Evolutionary conservation across 1,140 invertebrate species (phyloP).

Genomic region (Lepidotrigona ventralis): DNA sequence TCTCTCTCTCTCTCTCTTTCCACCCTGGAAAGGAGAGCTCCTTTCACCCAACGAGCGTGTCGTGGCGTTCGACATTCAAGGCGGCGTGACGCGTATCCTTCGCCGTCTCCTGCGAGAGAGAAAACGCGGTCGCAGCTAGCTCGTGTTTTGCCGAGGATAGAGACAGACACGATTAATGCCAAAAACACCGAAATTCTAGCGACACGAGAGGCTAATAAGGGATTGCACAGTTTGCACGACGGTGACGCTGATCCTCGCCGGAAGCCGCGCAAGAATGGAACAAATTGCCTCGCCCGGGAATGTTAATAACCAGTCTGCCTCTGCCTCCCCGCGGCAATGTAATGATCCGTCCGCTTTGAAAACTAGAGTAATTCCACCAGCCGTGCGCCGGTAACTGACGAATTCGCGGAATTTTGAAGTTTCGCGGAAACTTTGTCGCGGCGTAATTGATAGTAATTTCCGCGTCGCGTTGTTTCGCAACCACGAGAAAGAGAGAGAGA

Average conservation of each 20-base stretch:
- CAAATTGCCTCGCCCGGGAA: neutral
- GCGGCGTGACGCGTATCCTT: neutral
- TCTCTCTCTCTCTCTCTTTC: neutral
- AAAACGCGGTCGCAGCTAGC: too few relatives aligned
- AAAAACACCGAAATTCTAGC: slow-evolving; percentile 30
- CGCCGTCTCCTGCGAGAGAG: too few relatives aligned
- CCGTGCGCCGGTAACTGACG: neutral
- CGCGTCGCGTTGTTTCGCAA: neutral
- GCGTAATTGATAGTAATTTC: neutral
- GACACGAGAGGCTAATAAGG: slow-evolving; percentile 6
- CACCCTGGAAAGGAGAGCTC: neutral
- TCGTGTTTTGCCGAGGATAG: neutral
- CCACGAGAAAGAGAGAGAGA: neutral
- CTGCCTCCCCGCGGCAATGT: neutral
- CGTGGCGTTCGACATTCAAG: neutral
- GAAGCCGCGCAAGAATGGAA: neutral
- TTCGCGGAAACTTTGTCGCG: neutral
- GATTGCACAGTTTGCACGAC: neutral
- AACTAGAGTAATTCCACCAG: neutral
- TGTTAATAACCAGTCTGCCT: slow-evolving; percentile 16
- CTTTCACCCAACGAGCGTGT: slow-evolving; percentile 11
- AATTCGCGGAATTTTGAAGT: slow-evolving; percentile 1
- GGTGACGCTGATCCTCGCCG: neutral
- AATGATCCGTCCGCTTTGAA: slow-evolving; percentile 21
- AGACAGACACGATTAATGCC: slow-evolving; percentile 12